Evolutionary conservation across 2,113 vertebrate species (phyloP), one percentile per base, ranked within the genome.

Genomic region (Sisor rabdophorus): DNA sequence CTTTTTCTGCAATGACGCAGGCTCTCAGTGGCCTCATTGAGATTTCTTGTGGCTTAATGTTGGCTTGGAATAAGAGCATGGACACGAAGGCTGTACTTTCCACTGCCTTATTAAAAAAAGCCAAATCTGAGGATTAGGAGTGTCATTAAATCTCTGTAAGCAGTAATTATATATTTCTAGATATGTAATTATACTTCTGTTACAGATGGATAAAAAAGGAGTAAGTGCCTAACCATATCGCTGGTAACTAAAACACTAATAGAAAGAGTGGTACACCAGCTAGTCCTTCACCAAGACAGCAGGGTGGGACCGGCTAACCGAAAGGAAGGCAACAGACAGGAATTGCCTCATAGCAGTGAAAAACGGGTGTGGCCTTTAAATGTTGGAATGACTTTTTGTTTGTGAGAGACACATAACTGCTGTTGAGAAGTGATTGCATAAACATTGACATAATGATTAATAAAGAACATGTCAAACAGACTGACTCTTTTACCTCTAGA

Each of bases 331-430:
- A 83, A 82, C 84, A 84, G 87, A 90, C 83, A 83, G 75, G 84
- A 82, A 88, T 88, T 84, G 79, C 73, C 50, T 81, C 80, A 56
- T 77, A 81, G 85, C 84, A 85, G 85, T 84, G 47, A 74, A 83
- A 86, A 84, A 91, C 90, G 91, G 90, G 89, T 90, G 89, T 88
- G 88, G 89, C 86, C 82, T 82, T 44, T 84, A 81, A 83, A 84
- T 8, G 2, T 30, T 72, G 80, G 69, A 84, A 80, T 61, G 84
- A 30, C 22, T 69, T 52, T 19, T 69, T 30, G 47, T 30, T 52
- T 20, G 44, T 20, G 47, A 67, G 63, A 68, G 47, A 30, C 13
- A 48, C 36, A 44, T 65, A 22, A 68, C 13, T 67, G 44, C 58
- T 22, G 2, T 26, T 40, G n/a, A 48, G 48, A 30, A 47, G 32